Evolutionary conservation across 2,888 invertebrate species (phyloP), one percentile per base, ranked within the genome.

Genomic region (Phoenoteleia sp.): DNA sequence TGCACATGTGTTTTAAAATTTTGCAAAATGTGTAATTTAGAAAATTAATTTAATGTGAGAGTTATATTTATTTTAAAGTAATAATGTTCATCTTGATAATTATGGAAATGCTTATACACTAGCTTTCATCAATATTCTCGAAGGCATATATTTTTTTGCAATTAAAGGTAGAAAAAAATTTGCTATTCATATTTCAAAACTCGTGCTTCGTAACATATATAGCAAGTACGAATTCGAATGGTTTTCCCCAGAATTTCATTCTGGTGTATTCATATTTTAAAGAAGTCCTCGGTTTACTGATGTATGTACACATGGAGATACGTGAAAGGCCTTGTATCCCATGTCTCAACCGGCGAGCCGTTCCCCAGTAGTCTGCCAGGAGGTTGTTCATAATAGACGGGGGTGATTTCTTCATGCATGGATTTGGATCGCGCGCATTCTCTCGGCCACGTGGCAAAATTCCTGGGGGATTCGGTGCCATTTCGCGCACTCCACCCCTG

Each of bases 391-490:
- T 58, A 79, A 75, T 47, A 71, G 27, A 84, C 66, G 64, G 80
- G 82, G 72, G 80, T 76, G 72, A 80, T 77, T 75, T 62, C 71
- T 71, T 77, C 77, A 75, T 69, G 77, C 76, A 71, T 74, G 84
- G 89, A 89, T 88, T 89, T 87, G 84, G 84, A 86, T 88, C 71
- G 77, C 80, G 87, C 85, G 83, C 86, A 77, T 88, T 87, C 74
- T 67, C 45, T 58, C 52, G 79, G 89, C 86, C 91, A 91, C 91
- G 90, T 91, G 91, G 87, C 91, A 11, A 69, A 64, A 84, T 87
- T 86, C 85, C 82, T 74, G 72, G 87, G 89, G 87, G 84, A 82
- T 77, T 21, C 47, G 33, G 33, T 45, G 39, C 21, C 49, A 47
- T 69, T 76, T 80, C 76, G 80, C 79, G 74, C 52, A 29, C 58